Evolutionary conservation across 2,888 invertebrate species (phyloP), one percentile per base, ranked within the genome.

Genomic region (Caenorhabditis afra): DNA sequence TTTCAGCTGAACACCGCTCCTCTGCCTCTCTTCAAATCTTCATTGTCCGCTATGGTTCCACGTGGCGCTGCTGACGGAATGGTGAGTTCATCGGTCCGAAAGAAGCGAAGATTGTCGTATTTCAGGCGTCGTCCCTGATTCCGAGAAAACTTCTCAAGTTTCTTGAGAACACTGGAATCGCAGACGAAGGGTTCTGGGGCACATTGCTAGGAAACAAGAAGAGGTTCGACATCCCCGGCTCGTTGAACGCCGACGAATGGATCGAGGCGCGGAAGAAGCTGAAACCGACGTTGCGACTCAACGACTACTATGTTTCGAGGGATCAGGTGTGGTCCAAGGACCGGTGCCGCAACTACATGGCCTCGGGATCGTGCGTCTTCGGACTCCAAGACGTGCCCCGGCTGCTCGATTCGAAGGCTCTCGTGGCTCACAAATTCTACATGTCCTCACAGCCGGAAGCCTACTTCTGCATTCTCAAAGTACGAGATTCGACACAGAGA

Each of bases 371-470:
- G 12, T 84, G 84, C 62, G 82, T 81, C 8, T 84, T 67, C 44
- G 84, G 84, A 41, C 29, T 79, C 11, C 58, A 61, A 1, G 80
- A 82, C 55, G 45, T 81, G 1, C 67, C 71, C 10, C 35, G 59
- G 10, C 57, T 84, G 2, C 10, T 73, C 39, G 49, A 22, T 8
- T 64, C 67, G 0, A 57, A 53, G 18, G 58, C 70, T 8, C 55
- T 84, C 4, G 79, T 84, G 0, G 82, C 79, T 14, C 84, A 84
- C 64, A 84, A 84, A 50, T 81, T 84, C 29, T 81, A 84, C 57
- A 37, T 81, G 22, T 68, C 76, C 7, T 80, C 53, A n/a, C 62
- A 84, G 50, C 81, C 82, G 11, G 82, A 75, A 2, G 81, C 76
- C 0, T 82, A 74, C 62, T 79, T 84, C 67, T 84, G 84, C 59